A percentile compares a stretch with the other conserved stretches of the same genome.
Evolutionary conservation across 1,140 invertebrate genomes (phyloP).

Genomic region (Lepidurus arcticus): DNA sequence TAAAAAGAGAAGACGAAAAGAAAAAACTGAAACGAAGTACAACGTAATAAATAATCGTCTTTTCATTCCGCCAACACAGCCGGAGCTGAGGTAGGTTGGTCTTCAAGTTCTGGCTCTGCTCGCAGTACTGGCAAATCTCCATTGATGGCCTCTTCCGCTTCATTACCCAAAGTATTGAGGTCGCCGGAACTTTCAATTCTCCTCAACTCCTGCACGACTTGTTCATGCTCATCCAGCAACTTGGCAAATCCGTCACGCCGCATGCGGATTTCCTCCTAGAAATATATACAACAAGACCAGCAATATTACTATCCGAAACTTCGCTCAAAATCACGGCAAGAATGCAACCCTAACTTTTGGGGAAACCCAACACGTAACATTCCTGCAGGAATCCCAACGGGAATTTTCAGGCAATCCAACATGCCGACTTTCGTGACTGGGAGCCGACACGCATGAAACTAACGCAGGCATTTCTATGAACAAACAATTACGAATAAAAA

Average conservation of each 20-base stretch:
- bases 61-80: background rate
- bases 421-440: background rate
- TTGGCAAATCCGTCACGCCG: constrained; percentile 34
- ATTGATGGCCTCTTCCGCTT: background rate
- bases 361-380: background rate
- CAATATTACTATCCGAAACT: background rate
- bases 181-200: constrained; percentile 34
- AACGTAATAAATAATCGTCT: background rate
- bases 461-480: background rate
- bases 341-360: background rate
- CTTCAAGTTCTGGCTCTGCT: constrained; percentile 6
- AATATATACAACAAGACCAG: constrained; percentile 23
- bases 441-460: constrained; percentile 3
- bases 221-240: constrained; percentile 35
- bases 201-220: constrained; percentile 33
- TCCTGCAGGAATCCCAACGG: background rate
- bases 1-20: background rate
- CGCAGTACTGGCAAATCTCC: background rate
- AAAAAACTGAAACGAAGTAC: background rate
- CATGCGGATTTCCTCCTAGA: constrained; percentile 33
- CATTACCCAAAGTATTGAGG: constrained; percentile 27
- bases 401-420: background rate
- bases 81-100: background rate
- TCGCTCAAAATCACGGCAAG: background rate
- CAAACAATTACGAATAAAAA: background rate